Base-by-base conservation (phyloP, 2,888 invertebrate species). In the Nymphalis c-album region DNA sequence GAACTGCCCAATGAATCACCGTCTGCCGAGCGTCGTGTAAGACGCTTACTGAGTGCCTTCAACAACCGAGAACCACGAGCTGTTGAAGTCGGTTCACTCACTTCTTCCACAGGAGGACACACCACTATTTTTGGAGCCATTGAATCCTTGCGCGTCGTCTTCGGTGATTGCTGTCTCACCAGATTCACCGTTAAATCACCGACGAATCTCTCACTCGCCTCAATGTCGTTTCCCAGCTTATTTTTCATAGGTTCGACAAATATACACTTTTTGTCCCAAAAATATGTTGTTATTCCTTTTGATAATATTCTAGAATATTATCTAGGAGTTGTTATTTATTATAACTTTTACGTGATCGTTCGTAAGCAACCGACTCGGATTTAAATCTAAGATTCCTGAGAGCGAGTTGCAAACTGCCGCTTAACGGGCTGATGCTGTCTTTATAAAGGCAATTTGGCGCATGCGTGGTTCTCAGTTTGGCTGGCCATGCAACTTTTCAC, bases 51-150 rank as follows among this genome's bases (percentile, higher is more conserved):
- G 72, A 96, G 93, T 40, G 94, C 94, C 73, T 95, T 93, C 78
- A 96, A 94, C 75, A 96, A 90, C 60, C 95, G 91, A 69, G 94
- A 90, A 62, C 95, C 95, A 13, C 94, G 94, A 20, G 87, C 82
- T 35, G 93, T 91, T 0, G 94, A 90, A 13, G 93, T 93, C 5
- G 93, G 91, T 68, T 94, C 94, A 26, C 93, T 88, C 70, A 94
- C 93, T 26, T 92, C 92, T 73, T 93, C 92, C 74, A 86, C 83
- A 6, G 93, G 92, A 51, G 93, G 92, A 72, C 86, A 92, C 74
- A 93, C 91, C 46, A 93, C 87, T 55, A 93, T 93, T 77, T 87
- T 91, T 63, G 93, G 93, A 50, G 90, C 73, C 62, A 86, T 79
- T 17, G 89, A 89, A 68, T 86, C 86, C 61, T 87, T 84, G 26